Percentiles rank a stretch among this genome's conserved stretches.
phyloP scores from a whole-genome alignment of 1,140 invertebrate genomes.

The Coenobita brevimanus region DNA sequence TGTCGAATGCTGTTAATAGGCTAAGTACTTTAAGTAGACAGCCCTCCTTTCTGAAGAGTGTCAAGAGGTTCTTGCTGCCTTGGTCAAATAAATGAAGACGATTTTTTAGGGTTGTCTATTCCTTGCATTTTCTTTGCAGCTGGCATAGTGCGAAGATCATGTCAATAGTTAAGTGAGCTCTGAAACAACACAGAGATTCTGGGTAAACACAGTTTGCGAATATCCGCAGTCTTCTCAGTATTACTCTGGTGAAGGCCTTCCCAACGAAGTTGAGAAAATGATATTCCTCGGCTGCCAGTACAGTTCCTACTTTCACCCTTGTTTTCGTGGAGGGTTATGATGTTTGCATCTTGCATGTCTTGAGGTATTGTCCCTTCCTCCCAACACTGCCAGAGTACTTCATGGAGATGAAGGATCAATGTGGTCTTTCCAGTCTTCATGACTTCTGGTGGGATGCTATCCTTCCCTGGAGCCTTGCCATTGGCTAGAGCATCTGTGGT shows the following conservation, averaged over 20 bases:
- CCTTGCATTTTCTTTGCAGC: no score
- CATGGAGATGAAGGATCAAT: neutral
- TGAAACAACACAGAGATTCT: neutral
- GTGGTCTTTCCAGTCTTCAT: neutral
- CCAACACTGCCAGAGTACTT: neutral
- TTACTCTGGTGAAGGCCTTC: neutral
- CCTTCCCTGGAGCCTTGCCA: neutral
- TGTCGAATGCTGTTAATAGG: no score
- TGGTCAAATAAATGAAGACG: no score
- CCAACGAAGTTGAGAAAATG: neutral
- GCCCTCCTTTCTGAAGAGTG: no score
- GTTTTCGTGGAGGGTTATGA: no score
- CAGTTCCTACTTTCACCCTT: neutral
- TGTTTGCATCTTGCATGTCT: neutral
- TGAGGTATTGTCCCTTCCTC: neutral
- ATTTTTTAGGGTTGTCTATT: no score
- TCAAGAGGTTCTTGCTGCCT: no score
- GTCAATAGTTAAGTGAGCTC: neutral
- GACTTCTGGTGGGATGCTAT: neutral
- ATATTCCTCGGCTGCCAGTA: neutral
- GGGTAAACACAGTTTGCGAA: neutral
- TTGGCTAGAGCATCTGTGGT: neutral
- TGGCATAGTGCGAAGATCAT: no score
- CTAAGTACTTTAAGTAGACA: no score
- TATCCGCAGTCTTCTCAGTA: neutral